Conservation (phyloP, 1,140 invertebrate species). For the Anastrepha ludens region DNA sequence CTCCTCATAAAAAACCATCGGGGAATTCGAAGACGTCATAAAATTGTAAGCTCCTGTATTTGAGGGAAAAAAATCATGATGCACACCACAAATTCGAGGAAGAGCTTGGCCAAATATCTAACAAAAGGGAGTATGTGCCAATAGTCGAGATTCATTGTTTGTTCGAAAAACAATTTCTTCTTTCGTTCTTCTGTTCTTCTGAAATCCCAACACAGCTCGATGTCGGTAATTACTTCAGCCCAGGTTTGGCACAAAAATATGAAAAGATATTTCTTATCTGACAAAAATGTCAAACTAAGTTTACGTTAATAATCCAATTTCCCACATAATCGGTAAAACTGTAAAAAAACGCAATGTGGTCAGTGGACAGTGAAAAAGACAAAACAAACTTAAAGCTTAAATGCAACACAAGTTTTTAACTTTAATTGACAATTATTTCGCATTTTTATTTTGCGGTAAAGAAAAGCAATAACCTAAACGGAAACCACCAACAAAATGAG, state of each 20-base stretch:
- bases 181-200: too few relatives aligned
- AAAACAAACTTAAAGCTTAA: neutral
- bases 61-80: too few relatives aligned
- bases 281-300: slow-evolving; percentile 39
- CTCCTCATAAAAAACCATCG: too few relatives aligned
- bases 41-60: too few relatives aligned
- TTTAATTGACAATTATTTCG: slow-evolving; percentile 40
- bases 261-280: slow-evolving; percentile 27
- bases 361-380: neutral
- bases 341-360: neutral
- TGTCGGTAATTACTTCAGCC: neutral
- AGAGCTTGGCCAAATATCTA: too few relatives aligned
- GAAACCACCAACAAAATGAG: slow-evolving; percentile 23
- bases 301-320: slow-evolving; percentile 50
- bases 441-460: neutral
- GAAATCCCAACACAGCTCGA: too few relatives aligned
- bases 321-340: neutral
- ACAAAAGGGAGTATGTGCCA: too few relatives aligned
- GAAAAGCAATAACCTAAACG: slow-evolving; percentile 5
- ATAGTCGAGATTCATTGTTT: too few relatives aligned
- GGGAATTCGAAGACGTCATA: too few relatives aligned
- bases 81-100: too few relatives aligned
- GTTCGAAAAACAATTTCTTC: too few relatives aligned
- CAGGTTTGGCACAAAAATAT: neutral
- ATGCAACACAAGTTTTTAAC: neutral